Evolutionary conservation across 1,140 invertebrate genomes (phyloP), one percentile per base, ranked within the genome.

Genomic region (Copidosoma floridanum): DNA sequence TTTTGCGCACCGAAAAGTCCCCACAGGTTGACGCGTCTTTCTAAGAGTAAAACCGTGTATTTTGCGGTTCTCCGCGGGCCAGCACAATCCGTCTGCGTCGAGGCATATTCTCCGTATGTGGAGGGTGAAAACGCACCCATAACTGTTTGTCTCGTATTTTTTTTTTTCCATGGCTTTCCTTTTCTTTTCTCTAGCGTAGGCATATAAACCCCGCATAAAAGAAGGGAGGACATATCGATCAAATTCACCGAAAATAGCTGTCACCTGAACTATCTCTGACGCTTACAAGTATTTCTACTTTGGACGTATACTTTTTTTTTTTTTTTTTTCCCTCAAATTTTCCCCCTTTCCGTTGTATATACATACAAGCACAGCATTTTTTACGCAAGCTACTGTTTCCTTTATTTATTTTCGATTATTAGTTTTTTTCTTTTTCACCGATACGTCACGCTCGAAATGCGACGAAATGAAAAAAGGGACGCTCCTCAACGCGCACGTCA

Each of bases 251-350:
- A 58, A 71, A 71, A 74, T 70, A 71, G 69, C 69, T 73, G 71
- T 76, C 69, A 65, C 55, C 59, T 59, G 65, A 65, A 65, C 61
- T 56, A 65, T 63, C 37, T 32, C 24, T 68, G 70, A 74, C 68
- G 65, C 53, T 60, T 66, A 80, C 78, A 79, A 72, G 77, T 74
- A 74, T 77, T 77, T 79, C 72, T 77, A 80, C 78, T 80, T n/a
- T n/a, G n/a, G n/a, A n/a, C n/a, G n/a, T 44, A 35, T 32, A 29
- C 29, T 18, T 40, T 46, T 47, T 54, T 48, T 29, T 8, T 14
- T n/a, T n/a, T n/a, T n/a, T n/a, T n/a, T n/a, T n/a, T n/a, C n/a
- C n/a, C n/a, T n/a, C n/a, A n/a, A n/a, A n/a, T n/a, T n/a, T n/a
- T n/a, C n/a, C n/a, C n/a, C n/a, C n/a, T n/a, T n/a, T n/a, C n/a